Conservation (phyloP, 92 coral and sea anemone genomes). For the Actinostola sp. region DNA sequence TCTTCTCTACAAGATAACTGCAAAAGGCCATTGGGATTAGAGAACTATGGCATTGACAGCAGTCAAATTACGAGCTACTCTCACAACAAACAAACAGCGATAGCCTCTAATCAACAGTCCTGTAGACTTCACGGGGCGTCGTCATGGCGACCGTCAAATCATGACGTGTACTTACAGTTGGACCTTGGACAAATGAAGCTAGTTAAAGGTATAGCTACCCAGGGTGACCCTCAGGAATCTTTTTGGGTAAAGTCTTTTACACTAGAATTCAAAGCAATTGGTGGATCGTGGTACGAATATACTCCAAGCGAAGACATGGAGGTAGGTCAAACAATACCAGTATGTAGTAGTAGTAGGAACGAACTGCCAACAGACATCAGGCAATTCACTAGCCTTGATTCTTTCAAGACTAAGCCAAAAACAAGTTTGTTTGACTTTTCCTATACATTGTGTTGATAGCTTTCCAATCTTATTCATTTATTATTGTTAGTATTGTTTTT, state of each 20-base stretch:
- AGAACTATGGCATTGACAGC: constrained; percentile 15
- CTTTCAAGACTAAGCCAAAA: too few relatives aligned
- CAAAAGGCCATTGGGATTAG: constrained; percentile 18
- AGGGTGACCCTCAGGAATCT: constrained; percentile 18
- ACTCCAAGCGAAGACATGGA: constrained; percentile 19
- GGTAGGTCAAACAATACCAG: background rate
- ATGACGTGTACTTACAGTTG: constrained; percentile 20
- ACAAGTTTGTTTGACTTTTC: too few relatives aligned
- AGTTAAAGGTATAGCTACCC: constrained; percentile 40
- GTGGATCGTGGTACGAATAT: constrained; percentile 20
- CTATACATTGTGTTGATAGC: too few relatives aligned
- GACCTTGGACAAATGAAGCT: constrained; percentile 48
- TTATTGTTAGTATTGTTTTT: too few relatives aligned
- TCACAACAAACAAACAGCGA: background rate
- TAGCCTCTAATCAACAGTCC: background rate
- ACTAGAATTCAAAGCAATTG: constrained; percentile 4
- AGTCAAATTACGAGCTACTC: constrained; percentile 14
- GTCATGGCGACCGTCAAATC: constrained; percentile 17
- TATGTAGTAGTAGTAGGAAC: too few relatives aligned
- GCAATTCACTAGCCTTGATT: too few relatives aligned
- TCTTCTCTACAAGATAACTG: constrained; percentile 19
- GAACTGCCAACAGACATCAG: too few relatives aligned
- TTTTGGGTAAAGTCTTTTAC: constrained; percentile 46
- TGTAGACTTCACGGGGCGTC: constrained; percentile 4
- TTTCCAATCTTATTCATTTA: too few relatives aligned